A percentile compares a stretch with the other conserved stretches of the same genome.
phyloP scores from a whole-genome alignment of 2,797 vertebrate species.

The Gallinago nigripennis region DNA sequence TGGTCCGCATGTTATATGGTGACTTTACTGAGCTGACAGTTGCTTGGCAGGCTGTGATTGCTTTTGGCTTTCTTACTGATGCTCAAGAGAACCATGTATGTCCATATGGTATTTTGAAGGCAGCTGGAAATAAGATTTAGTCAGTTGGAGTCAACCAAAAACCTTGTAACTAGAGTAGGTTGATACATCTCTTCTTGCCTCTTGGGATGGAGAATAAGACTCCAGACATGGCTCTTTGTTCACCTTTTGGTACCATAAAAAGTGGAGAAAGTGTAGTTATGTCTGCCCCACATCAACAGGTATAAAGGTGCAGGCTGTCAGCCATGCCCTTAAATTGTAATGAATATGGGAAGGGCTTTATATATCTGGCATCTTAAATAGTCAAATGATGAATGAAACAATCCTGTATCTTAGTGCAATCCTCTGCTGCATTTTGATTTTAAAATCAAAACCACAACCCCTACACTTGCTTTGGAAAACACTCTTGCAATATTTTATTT shows the following conservation, averaged over 20 bases:
- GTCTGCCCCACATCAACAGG: background rate
- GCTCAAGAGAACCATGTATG: background rate
- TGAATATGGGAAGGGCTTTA: background rate
- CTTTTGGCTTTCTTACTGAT: background rate
- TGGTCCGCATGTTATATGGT: background rate
- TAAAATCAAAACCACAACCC: background rate
- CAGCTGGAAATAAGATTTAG: background rate
- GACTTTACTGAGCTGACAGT: background rate
- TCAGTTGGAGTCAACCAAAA: background rate
- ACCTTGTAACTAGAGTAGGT: background rate
- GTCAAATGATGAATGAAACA: background rate
- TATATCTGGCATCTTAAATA: background rate
- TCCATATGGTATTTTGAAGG: background rate
- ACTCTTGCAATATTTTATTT: background rate
- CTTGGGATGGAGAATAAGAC: background rate
- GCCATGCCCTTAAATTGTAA: background rate
- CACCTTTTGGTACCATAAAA: background rate
- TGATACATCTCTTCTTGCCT: background rate
- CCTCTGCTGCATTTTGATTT: background rate
- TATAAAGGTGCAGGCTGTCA: background rate
- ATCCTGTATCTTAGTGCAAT: background rate
- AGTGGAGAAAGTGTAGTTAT: background rate
- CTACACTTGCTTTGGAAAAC: background rate
- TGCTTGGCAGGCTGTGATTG: background rate
- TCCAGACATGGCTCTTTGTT: background rate